Percentiles rank a stretch among this genome's conserved stretches.
These are phyloP conservation scores for Gallinago media DNA, from an alignment of 2,113 vertebrate species.

Conservation along the genomic window DNA sequence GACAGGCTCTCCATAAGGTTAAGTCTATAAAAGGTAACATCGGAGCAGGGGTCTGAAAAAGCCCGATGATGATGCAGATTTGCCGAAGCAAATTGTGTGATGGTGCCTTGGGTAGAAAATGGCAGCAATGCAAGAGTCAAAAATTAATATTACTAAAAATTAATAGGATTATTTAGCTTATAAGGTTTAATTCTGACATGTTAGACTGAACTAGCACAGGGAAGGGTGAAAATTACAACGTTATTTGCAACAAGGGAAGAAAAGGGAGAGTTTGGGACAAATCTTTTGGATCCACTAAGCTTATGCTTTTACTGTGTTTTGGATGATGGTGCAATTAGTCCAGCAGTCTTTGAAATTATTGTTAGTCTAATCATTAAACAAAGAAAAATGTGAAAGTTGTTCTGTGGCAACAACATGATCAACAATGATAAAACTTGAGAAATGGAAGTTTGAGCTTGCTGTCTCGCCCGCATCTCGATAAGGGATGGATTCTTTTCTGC, in stretches of 20 bases:
- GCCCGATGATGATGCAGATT: background rate
- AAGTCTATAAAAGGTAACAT: background rate
- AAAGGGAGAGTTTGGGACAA: background rate
- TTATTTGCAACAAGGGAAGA: background rate
- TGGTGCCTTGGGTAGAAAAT: background rate
- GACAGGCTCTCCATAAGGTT: background rate
- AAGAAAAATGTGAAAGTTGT: background rate
- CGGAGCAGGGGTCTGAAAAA: background rate
- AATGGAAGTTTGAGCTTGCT: background rate
- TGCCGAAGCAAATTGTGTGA: background rate
- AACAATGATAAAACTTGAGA: background rate
- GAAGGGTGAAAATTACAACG: background rate
- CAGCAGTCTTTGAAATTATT: background rate
- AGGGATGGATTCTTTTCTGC: background rate
- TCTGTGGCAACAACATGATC: background rate
- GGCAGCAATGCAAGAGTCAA: background rate
- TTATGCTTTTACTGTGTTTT: background rate
- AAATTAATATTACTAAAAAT: background rate
- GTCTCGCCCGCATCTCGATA: background rate
- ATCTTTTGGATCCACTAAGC: background rate
- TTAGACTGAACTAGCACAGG: background rate
- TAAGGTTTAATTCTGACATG: background rate
- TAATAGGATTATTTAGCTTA: background rate
- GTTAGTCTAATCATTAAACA: background rate
- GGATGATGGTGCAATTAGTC: background rate